phyloP scores from a whole-genome alignment of 2,888 invertebrate species.

The Callyntrura guangdongensis region DNA sequence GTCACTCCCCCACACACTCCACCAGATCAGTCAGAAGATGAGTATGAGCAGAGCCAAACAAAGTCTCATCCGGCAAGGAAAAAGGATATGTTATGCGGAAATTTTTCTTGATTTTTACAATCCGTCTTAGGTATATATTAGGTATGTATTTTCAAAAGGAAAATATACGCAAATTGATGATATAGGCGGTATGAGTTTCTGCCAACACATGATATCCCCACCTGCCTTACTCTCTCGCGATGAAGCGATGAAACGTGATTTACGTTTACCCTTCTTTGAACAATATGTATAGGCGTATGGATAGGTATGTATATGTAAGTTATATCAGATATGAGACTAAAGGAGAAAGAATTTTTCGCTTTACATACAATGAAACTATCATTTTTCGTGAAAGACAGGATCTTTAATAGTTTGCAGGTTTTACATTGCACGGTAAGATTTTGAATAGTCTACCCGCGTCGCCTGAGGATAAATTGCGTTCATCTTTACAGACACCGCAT shows the following conservation, averaged over 20 bases:
- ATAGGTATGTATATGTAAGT: not conserved
- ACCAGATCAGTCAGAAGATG: not conserved
- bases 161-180: not conserved
- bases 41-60: conserved; percentile 17
- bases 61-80: conserved; percentile 32
- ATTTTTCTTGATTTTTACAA: conserved; percentile 60
- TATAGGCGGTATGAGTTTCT: not conserved
- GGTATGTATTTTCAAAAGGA: not conserved
- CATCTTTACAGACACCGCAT: too few relatives aligned
- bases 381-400: too few relatives aligned
- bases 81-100: conserved; percentile 33
- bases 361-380: not conserved
- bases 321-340: not conserved
- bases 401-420: too few relatives aligned
- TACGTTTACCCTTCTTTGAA: not conserved
- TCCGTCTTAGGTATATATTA: too few relatives aligned
- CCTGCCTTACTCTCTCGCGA: not conserved
- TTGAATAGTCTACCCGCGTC: too few relatives aligned
- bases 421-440: too few relatives aligned
- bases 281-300: not conserved
- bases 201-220: not conserved
- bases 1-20: not conserved
- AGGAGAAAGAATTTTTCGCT: not conserved
- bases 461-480: not conserved
- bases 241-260: not conserved